Base-by-base conservation (phyloP, 2,888 invertebrate species). In the Lamproptera curius region DNA sequence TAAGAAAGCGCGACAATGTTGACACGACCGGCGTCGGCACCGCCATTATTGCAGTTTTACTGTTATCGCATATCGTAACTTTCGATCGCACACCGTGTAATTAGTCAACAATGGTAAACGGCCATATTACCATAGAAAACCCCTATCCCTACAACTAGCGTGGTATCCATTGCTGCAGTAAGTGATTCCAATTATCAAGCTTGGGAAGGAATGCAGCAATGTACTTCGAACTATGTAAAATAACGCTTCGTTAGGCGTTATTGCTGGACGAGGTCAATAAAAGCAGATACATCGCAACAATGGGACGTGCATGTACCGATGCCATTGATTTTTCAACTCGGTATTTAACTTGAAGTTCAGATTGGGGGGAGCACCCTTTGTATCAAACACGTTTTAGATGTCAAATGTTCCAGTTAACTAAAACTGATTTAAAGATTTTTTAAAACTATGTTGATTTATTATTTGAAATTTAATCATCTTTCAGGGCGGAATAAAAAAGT, bases 11-110 rank as follows among this genome's bases (percentile, higher is more conserved):
- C 67, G 70, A 73, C 76, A 64, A 67, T 75, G 76, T 81, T 77
- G 76, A 79, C 77, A 75, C 74, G 72, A 67, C 64, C 65, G 66
- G 64, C 73, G 75, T 70, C 67, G 67, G 59, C 58, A 54, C 60
- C 44, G 65, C 74, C 76, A 79, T 84, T 81, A 85, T 65, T 67
- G 62, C 63, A 74, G 73, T 82, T 85, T 87, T 83, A 86, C 77
- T 83, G 80, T 84, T 85, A 84, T 85, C 76, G 76, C 72, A 65
- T 75, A 81, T 81, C 74, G 82, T 80, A 77, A 79, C 62, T 50
- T 51, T 51, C 67, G 70, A 70, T 67, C 65, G 65, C 58, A 62
- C 69, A 70, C 70, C 66, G 66, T 77, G 76, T 83, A 81, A 85
- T 85, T 84, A 85, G 76, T 62, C 63, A 60, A 65, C 76, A 73